Evolutionary conservation across 2,888 invertebrate genomes (phyloP).

Genomic region (Orgyia antiqua): DNA sequence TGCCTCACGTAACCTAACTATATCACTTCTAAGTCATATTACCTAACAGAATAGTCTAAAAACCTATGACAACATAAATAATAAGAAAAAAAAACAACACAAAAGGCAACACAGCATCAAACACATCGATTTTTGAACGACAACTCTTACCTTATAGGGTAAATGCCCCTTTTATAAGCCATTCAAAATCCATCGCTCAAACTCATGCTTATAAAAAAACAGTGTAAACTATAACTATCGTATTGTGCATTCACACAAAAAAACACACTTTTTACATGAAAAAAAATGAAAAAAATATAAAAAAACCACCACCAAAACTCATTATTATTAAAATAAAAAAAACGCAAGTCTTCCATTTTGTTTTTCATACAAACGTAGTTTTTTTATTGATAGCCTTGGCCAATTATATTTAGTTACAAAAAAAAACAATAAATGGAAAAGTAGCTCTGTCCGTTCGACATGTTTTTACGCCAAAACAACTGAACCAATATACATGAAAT

Average conservation of each 20-base stretch:
- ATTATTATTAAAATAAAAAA: conserved; percentile 14
- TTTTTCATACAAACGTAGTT: background rate
- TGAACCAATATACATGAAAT: no score
- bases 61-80: no score
- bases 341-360: background rate
- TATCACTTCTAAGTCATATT: no score
- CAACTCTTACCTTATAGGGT: conserved; percentile 13
- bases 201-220: conserved; percentile 26
- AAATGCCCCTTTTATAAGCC: conserved; percentile 18
- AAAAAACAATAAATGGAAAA: no score
- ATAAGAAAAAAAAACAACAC: conserved; percentile 19
- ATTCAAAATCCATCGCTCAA: conserved; percentile 24
- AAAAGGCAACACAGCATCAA: conserved; percentile 23
- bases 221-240: conserved; percentile 20
- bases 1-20: no score
- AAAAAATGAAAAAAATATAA: background rate
- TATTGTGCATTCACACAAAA: conserved; percentile 21
- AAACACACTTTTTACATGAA: background rate
- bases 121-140: conserved; percentile 16
- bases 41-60: no score
- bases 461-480: no score
- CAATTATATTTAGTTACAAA: no score
- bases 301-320: conserved; percentile 25
- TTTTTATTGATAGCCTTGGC: no score
- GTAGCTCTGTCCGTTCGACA: no score